Percentiles rank a stretch among this genome's conserved stretches.
Evolutionary conservation across 2,888 invertebrate species (phyloP).

Genomic region (Agriopis marginaria): DNA sequence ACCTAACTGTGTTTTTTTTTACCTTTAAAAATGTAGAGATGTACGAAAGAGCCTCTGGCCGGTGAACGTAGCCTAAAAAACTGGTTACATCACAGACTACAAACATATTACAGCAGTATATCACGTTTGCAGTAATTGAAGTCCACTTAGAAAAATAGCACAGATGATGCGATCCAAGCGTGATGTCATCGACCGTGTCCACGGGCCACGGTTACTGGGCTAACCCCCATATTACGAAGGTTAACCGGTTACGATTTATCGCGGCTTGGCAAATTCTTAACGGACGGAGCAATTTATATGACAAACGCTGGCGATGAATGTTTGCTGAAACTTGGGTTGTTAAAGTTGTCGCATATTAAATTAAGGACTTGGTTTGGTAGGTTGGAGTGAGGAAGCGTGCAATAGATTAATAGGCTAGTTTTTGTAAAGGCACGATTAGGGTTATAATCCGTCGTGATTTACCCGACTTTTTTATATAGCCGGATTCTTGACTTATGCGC

Average conservation of each 20-base stretch:
- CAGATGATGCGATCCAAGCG: conserved; percentile 55
- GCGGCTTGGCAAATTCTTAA: conserved; percentile 25
- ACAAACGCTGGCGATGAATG: conserved; percentile 21
- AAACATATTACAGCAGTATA: background rate
- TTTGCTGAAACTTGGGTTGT: conserved; percentile 15
- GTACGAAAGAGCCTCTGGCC: too few relatives aligned
- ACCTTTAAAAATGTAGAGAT: too few relatives aligned
- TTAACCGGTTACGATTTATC: conserved; percentile 53
- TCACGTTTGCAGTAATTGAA: conserved; percentile 6
- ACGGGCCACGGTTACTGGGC: conserved; percentile 58
- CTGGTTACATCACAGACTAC: background rate
- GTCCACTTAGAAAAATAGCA: conserved; percentile 45
- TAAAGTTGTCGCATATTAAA: background rate
- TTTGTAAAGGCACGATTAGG: background rate
- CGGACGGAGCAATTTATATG: conserved; percentile 27
- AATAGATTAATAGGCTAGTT: background rate
- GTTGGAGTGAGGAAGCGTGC: background rate
- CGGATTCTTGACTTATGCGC: too few relatives aligned
- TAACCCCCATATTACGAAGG: conserved; percentile 57
- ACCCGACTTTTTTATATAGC: too few relatives aligned
- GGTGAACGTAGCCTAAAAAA: too few relatives aligned
- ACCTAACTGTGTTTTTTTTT: too few relatives aligned
- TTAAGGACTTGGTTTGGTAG: background rate
- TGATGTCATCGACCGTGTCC: conserved; percentile 68
- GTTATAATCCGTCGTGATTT: too few relatives aligned